These are phyloP conservation scores for Mizuhopecten yessoensis DNA, from an alignment of 1,140 invertebrate genomes.

Conservation along the genomic window DNA sequence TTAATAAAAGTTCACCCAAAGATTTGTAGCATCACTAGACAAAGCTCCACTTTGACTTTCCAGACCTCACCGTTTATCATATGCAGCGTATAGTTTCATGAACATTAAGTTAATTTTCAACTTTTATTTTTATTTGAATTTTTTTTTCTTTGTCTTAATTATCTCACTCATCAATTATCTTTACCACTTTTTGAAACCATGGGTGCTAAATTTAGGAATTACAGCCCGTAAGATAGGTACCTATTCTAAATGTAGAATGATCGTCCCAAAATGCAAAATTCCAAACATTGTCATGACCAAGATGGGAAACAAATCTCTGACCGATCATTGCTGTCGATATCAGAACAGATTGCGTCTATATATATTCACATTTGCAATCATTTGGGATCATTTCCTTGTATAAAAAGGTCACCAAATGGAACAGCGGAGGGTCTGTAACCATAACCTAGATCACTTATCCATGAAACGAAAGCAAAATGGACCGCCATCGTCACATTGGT, in stretches of 20 bases:
- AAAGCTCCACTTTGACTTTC: too few species aligned
- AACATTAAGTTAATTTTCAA: too few species aligned
- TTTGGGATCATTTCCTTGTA: background rate
- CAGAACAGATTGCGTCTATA: background rate
- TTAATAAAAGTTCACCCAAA: too few species aligned
- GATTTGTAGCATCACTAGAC: too few species aligned
- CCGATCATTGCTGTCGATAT: background rate
- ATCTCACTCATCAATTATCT: too few species aligned
- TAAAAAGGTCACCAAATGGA: background rate
- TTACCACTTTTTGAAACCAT: background rate
- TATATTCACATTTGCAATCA: slow-evolving; percentile 3
- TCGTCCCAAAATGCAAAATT: background rate
- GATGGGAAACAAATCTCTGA: slow-evolving; percentile 2
- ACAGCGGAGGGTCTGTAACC: background rate
- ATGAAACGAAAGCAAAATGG: background rate
- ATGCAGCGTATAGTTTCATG: too few species aligned
- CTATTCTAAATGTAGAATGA: background rate
- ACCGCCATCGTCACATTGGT: background rate
- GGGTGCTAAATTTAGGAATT: background rate
- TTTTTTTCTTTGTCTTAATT: too few species aligned
- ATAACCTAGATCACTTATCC: background rate
- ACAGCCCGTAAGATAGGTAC: background rate
- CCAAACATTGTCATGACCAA: background rate
- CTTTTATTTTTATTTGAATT: too few species aligned
- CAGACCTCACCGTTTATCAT: too few species aligned